phyloP scores from a whole-genome alignment of 2,797 vertebrate genomes.

The Streptopelia turtur region DNA sequence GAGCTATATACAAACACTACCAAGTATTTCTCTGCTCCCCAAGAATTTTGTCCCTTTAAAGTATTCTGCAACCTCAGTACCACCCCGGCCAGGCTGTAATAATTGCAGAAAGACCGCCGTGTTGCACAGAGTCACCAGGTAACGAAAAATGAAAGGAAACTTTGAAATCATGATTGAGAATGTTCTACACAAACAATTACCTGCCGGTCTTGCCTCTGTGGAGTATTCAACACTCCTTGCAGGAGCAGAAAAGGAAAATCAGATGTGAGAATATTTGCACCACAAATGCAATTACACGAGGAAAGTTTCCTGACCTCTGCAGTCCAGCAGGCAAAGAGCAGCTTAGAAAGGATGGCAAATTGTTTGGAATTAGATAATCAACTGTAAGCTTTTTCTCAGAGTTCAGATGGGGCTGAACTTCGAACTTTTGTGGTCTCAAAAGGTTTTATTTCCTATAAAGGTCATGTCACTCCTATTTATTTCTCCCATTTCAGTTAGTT shows the following conservation, averaged over 20 bases:
- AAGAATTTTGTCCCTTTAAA: not conserved
- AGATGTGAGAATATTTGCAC: not conserved
- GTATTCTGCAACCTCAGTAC: not conserved
- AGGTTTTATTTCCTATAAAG: not conserved
- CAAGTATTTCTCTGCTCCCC: not conserved
- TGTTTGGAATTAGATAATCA: not conserved
- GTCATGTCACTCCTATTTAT: not conserved
- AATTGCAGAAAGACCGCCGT: not conserved
- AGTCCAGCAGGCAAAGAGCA: not conserved
- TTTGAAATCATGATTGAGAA: not conserved
- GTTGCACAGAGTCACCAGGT: not conserved
- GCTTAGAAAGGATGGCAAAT: not conserved
- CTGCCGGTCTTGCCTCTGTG: not conserved
- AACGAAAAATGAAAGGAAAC: not conserved
- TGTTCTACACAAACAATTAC: not conserved
- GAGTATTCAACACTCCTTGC: not conserved
- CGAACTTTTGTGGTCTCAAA: not conserved
- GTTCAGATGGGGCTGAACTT: not conserved
- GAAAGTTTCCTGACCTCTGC: not conserved
- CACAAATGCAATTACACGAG: not conserved
- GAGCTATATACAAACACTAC: not conserved
- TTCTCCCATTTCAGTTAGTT: not conserved
- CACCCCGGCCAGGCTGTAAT: not conserved
- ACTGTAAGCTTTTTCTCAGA: not conserved
- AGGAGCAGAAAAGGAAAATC: not conserved